These are phyloP conservation scores for Pelagia noctiluca DNA, from an alignment of 30 jellyfish, hydroid and myxozoan species.

Conservation along the genomic window DNA sequence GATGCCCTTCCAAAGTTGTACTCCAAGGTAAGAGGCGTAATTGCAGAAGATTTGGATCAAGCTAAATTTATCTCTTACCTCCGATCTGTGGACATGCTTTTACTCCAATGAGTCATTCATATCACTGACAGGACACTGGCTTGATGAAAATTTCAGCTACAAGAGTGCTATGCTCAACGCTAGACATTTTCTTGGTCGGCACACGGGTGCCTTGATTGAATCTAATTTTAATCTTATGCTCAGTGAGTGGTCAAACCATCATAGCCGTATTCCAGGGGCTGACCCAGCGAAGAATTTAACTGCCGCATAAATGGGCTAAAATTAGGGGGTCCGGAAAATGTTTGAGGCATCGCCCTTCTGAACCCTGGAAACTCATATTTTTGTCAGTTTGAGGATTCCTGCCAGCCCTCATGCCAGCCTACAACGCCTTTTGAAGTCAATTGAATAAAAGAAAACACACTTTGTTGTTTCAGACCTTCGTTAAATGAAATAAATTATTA, in stretches of 20 bases:
- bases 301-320: too few species aligned
- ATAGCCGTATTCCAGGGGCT: background rate
- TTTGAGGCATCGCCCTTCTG: too few species aligned
- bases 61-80: slow-evolving; percentile 21
- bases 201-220: slow-evolving; percentile 25
- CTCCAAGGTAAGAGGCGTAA: background rate
- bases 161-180: slow-evolving; percentile 23
- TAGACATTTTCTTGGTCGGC: slow-evolving; percentile 1
- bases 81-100: slow-evolving; percentile 53
- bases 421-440: too few species aligned
- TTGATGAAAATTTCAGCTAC: background rate
- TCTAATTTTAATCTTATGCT: too few species aligned
- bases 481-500: too few species aligned
- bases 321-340: too few species aligned
- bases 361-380: too few species aligned
- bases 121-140: slow-evolving; percentile 52
- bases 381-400: too few species aligned
- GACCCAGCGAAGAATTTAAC: too few species aligned
- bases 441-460: too few species aligned
- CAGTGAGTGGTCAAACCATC: background rate
- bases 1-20: slow-evolving; percentile 6
- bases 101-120: slow-evolving; percentile 42
- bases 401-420: too few species aligned
- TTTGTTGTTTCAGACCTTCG: too few species aligned
- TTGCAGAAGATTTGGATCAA: background rate